These are phyloP conservation scores for Vesta saturnalis DNA, from an alignment of 2,888 invertebrate species.

Conservation along the genomic window DNA sequence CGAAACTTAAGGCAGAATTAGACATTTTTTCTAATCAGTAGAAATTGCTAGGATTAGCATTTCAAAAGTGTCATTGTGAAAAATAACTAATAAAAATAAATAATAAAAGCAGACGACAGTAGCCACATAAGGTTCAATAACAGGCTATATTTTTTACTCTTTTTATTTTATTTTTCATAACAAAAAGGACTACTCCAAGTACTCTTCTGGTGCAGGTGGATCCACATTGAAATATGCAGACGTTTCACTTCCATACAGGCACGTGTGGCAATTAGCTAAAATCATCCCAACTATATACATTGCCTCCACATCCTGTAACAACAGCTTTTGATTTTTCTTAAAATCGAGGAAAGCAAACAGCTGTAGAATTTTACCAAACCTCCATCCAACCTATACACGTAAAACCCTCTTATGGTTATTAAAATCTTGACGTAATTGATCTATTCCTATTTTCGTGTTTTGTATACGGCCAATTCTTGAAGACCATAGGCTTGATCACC, in stretches of 20 bases:
- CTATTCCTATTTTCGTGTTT: not conserved
- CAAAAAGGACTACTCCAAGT: constrained; percentile 3
- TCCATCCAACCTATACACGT: constrained; percentile 40
- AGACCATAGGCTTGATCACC: constrained; percentile 10
- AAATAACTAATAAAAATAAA: not conserved
- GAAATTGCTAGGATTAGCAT: constrained; percentile 3
- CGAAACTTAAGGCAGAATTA: not conserved
- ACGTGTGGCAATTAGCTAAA: not conserved
- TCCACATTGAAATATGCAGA: not conserved
- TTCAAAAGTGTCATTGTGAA: not conserved
- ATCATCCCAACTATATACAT: constrained; percentile 1
- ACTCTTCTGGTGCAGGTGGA: not conserved
- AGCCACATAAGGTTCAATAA: not conserved
- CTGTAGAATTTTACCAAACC: constrained; percentile 40
- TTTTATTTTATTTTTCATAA: constrained; percentile 1
- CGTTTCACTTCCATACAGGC: constrained; percentile 5
- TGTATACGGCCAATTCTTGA: constrained; percentile 3
- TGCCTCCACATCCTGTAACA: constrained; percentile 5
- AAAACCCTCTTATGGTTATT: constrained; percentile 19
- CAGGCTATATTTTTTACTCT: not conserved
- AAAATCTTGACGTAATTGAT: constrained; percentile 8
- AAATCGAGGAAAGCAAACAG: constrained; percentile 28
- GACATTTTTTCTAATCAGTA: constrained; percentile 4
- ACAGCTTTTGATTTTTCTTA: constrained; percentile 28
- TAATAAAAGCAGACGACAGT: not conserved